Base-by-base conservation (phyloP, 2,888 invertebrate genomes). In the Heliconius charithonia region DNA sequence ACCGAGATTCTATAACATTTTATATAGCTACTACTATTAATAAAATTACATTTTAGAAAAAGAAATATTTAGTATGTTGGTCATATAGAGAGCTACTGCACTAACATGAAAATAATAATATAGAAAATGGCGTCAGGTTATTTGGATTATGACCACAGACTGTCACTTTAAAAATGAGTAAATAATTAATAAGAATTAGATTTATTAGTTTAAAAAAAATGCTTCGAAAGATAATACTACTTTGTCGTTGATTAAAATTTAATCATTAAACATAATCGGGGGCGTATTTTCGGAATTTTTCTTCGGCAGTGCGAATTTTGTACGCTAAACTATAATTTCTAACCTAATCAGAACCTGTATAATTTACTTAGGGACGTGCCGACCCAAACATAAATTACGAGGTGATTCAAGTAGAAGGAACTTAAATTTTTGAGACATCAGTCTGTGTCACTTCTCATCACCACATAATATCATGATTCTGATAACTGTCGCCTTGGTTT, bases 301-400 rank as follows among this genome's bases (percentile, higher is more conserved):
- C 86, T 87, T 86, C 88, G 92, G 89, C 91, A 89, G 91, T 90
- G 91, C 89, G 89, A 89, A 87, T 88, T 87, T 88, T 86, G 86
- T 88, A 89, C 89, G 87, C 88, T 86, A 86, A 88, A 85, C 82
- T 82, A 82, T 85, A 86, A 86, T 90, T 92, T 93, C 94, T 94
- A 93, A 93, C 94, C 93, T 94, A 95, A 95, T 95, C 95, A 95
- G 94, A 95, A 95, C 95, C 95, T 93, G 94, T 94, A 90, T 93
- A 95, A 95, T 95, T 95, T 95, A 95, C 95, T 93, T 86, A 92
- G 90, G 91, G 88, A 84, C 88, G 85, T n/a, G 67, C 78, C 83
- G 88, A 84, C 89, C 92, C 92, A 91, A 73, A 91, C 85, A 93
- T 95, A 95, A 95, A 95, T 95, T 93, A 94, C 91, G 95, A 94